Evolutionary conservation across 1,140 invertebrate species (phyloP), one percentile per base, ranked within the genome.

Genomic region (Sarcophaga peregrina): DNA sequence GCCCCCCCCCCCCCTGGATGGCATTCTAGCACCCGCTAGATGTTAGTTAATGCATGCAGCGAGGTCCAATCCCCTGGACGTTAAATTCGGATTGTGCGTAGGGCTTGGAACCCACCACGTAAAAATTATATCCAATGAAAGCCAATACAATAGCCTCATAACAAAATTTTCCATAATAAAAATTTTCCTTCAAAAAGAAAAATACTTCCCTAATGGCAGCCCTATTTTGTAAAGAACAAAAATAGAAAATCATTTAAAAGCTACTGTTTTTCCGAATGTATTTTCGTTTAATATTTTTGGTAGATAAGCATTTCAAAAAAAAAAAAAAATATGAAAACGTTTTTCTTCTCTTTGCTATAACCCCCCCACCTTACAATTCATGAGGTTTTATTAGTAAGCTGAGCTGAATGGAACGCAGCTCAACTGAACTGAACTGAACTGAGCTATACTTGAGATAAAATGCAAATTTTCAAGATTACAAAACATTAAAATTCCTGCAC

Each of bases 401-500:
- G 25, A 37, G 25, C 25, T 37, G 25, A 37, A 37, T 4, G 25
- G 25, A 37, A 37, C 4, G 4, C 25, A 37, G 25, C 25, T 37
- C 25, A 37, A 37, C 25, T 37, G 25, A 37, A 37, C 25, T 37
- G 25, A 37, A 37, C 25, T n/a, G 7, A 52, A 10, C 13, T 52
- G 8, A 20, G 17, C 62, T 68, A n/a, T 68, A 68, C 62, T 20
- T 25, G 17, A 68, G 62, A 68, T 68, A 68, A 68, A 9, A 68
- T 68, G 62, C 62, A 68, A 68, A 68, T 68, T 68, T 68, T 25
- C 20, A n/a, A 68, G 62, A 68, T 68, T 20, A 20, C 9, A 68
- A 37, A 68, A 68, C 62, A 68, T 68, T 68, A 68, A 68, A 68
- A 68, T 68, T 68, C 62, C 62, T 68, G 62, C 62, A 68, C 62